phyloP scores from a whole-genome alignment of 2,113 vertebrate species.

The Dunckerocampus dactyliophorus region DNA sequence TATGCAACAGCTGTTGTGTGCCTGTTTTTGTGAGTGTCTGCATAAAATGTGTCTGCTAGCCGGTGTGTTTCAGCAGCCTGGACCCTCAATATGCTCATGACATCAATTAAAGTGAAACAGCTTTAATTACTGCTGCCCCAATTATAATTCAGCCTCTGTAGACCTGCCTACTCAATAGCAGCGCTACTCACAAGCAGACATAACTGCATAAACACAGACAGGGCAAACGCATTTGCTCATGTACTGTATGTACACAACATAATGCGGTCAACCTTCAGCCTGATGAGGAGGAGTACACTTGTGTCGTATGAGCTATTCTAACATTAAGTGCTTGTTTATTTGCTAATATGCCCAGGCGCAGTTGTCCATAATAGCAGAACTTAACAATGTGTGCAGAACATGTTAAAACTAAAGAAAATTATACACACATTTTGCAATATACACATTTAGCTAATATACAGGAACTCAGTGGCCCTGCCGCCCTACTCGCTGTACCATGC shows the following conservation, averaged over 20 bases:
- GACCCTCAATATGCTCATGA: slow-evolving; percentile 26
- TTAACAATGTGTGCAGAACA: too few relatives aligned
- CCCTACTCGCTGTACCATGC: too few relatives aligned
- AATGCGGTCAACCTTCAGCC: neutral
- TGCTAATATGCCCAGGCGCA: neutral
- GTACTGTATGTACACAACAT: neutral
- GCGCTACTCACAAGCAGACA: neutral
- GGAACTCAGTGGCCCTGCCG: too few relatives aligned
- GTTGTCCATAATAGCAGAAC: neutral
- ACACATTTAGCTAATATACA: too few relatives aligned
- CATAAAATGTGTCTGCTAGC: slow-evolving; percentile 6
- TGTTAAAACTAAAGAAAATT: too few relatives aligned
- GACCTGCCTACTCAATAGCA: slow-evolving; percentile 17
- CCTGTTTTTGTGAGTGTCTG: neutral
- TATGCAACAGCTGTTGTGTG: neutral
- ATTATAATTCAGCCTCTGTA: slow-evolving; percentile 15
- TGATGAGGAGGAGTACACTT: slow-evolving; percentile 14
- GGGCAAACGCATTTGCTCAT: neutral
- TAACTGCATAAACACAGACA: neutral
- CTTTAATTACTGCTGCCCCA: slow-evolving; percentile 42
- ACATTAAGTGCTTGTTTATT: neutral
- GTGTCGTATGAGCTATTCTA: slow-evolving; percentile 8
- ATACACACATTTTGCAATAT: too few relatives aligned
- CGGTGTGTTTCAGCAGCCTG: slow-evolving; percentile 26
- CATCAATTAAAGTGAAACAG: slow-evolving; percentile 38